Evolutionary conservation across 2,797 vertebrate species (phyloP).

Genomic region (Todus mexicanus): DNA sequence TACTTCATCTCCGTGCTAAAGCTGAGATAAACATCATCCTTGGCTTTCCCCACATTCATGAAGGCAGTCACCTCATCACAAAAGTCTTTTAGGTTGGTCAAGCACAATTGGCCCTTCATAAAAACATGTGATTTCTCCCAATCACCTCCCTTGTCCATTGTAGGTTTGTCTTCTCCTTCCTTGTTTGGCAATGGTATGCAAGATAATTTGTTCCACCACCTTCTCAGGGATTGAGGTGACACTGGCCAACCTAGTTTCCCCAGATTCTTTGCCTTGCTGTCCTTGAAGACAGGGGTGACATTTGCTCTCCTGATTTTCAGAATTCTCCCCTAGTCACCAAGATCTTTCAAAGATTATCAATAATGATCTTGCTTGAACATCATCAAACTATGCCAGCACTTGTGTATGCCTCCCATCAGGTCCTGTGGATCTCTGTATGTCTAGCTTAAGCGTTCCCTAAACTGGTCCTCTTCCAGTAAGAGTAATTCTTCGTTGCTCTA

Average conservation of each 20-base stretch:
- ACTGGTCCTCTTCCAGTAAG: too few relatives aligned
- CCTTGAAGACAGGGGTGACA: not conserved
- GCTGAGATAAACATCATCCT: not conserved
- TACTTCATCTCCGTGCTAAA: not conserved
- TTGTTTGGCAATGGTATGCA: not conserved
- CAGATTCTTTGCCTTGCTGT: not conserved
- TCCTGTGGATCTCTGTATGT: not conserved
- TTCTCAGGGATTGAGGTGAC: not conserved
- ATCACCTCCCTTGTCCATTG: not conserved
- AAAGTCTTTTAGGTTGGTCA: not conserved
- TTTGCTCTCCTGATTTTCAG: too few relatives aligned
- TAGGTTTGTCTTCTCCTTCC: not conserved
- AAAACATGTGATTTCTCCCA: not conserved
- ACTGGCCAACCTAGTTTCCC: not conserved
- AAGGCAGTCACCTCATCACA: not conserved
- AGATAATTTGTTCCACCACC: not conserved
- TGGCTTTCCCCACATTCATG: not conserved
- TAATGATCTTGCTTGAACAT: not conserved
- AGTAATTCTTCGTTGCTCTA: too few relatives aligned
- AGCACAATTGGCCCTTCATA: not conserved
- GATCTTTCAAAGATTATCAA: not conserved
- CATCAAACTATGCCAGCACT: fast-evolving
- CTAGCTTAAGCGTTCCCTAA: too few relatives aligned
- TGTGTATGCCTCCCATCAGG: not conserved
- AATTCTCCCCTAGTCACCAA: not conserved